phyloP scores from a whole-genome alignment of 2,797 vertebrate genomes.

The Holocentrus rufus region DNA sequence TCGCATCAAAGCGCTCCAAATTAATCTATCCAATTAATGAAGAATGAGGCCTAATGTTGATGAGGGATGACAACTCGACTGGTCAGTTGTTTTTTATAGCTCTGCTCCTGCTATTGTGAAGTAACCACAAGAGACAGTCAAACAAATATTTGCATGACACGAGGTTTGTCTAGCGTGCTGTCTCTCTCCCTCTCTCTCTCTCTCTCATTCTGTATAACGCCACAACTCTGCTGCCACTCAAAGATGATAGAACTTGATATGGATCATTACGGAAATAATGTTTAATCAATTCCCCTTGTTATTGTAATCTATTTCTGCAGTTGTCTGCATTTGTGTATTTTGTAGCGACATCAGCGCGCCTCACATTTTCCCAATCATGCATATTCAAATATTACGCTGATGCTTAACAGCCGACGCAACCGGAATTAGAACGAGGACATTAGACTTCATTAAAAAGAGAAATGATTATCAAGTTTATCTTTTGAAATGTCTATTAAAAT shows the following conservation, averaged over 20 bases:
- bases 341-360: slow-evolving; percentile 66
- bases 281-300: slow-evolving; percentile 81
- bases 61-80: slow-evolving; percentile 84
- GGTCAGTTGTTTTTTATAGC: slow-evolving; percentile 80
- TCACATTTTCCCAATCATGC: slow-evolving; percentile 78
- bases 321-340: slow-evolving; percentile 79
- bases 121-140: slow-evolving; percentile 78
- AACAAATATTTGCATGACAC: slow-evolving; percentile 75
- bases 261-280: slow-evolving; percentile 85
- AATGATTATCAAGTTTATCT: slow-evolving; percentile 88
- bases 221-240: slow-evolving; percentile 69
- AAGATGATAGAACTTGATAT: slow-evolving; percentile 80
- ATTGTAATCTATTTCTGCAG: slow-evolving; percentile 82
- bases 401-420: slow-evolving; percentile 80
- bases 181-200: slow-evolving; percentile 11
- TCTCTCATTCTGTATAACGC: slow-evolving; percentile 8
- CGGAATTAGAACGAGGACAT: slow-evolving; percentile 86
- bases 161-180: slow-evolving; percentile 46
- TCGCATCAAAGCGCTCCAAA: slow-evolving; percentile 92
- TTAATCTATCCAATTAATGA: slow-evolving; percentile 98
- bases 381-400: slow-evolving; percentile 83
- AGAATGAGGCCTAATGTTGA: slow-evolving; percentile 91
- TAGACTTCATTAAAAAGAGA: slow-evolving; percentile 87
- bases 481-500: slow-evolving; percentile 89
- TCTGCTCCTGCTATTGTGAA: slow-evolving; percentile 66